Base-by-base conservation (phyloP, 2,888 invertebrate genomes). In the Andrena haemorrhoa region DNA sequence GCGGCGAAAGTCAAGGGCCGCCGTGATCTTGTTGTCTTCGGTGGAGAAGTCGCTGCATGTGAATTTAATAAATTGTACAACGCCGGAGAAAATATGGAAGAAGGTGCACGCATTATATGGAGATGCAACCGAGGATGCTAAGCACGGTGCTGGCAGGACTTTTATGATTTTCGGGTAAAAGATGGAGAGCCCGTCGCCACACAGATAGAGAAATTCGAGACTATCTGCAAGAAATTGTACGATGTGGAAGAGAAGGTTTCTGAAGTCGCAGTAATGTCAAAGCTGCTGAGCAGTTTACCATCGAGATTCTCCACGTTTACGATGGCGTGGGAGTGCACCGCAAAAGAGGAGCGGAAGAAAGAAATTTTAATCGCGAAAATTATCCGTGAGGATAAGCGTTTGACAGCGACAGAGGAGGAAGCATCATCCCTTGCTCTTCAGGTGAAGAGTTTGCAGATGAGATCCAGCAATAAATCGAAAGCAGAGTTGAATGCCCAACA, bases 61-160 rank as follows among this genome's bases (percentile, higher is more conserved):
- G 2, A 68, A 68, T 31, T 47, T 73, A 29, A 47, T 79, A 23
- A 80, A 80, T 20, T 80, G 79, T 31, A 23, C 10, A 8, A 75
- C 68, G 0, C 61, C 75, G 4, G 29, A 72, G 23, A 35, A 64
- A 0, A 79, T 84, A 8, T 85, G 83, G 84, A 33, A 83, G 0
- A 83, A 85, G 53, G 51, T 84, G 8, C 49, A 81, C 16, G 35
- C 56, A 2, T 16, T 83, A 47, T 85, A 80, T 33, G 79, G 82
- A 10, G 82, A 86, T 26, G 35, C 76, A 2, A 83, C 70, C 31
- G 80, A 80, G 2, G 78, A 83, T 58, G 51, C 61, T 3, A 80
- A 76, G 20, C 77, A 49, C 51, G 29, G 41, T 41, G 51, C 1
- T 85, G 83, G 81, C 70, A 84, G 64, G 58, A 82, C 7, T 85